These are phyloP conservation scores for Synanthedon myopaeformis DNA, from an alignment of 2,888 invertebrate genomes.

Conservation along the genomic window DNA sequence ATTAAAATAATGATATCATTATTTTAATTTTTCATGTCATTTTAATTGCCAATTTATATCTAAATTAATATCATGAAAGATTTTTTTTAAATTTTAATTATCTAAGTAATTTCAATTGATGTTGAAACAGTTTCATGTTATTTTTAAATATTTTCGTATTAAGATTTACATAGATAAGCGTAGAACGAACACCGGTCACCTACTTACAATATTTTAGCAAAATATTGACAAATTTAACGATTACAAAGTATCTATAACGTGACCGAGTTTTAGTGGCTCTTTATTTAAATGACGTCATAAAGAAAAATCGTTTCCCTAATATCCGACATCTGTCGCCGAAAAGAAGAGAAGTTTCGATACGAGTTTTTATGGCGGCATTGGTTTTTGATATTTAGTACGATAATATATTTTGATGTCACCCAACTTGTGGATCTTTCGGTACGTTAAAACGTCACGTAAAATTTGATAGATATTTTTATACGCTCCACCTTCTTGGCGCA, in stretches of 20 bases:
- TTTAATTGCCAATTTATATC: too few relatives aligned
- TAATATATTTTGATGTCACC: constrained; percentile 39
- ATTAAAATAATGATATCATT: too few relatives aligned
- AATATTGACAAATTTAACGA: constrained; percentile 28
- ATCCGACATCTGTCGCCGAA: constrained; percentile 53
- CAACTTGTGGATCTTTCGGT: neutral
- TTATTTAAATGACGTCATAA: constrained; percentile 60
- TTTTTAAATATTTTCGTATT: too few relatives aligned
- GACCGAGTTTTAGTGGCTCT: constrained; percentile 36
- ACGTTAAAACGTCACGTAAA: neutral
- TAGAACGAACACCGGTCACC: too few relatives aligned
- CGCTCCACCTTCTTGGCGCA: neutral
- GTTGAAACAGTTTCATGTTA: too few relatives aligned
- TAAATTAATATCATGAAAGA: too few relatives aligned
- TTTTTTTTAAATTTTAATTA: too few relatives aligned
- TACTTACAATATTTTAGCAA: constrained; percentile 1
- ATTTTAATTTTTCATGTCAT: too few relatives aligned
- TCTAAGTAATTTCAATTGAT: too few relatives aligned
- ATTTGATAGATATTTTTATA: neutral
- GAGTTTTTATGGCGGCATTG: constrained; percentile 45
- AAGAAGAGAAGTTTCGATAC: constrained; percentile 48
- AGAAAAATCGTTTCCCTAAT: constrained; percentile 48
- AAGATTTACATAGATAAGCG: too few relatives aligned
- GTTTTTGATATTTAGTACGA: constrained; percentile 43
- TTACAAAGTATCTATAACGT: constrained; percentile 19